phyloP scores from a whole-genome alignment of 2,113 vertebrate species.

The Petrocephalus zakoni region DNA sequence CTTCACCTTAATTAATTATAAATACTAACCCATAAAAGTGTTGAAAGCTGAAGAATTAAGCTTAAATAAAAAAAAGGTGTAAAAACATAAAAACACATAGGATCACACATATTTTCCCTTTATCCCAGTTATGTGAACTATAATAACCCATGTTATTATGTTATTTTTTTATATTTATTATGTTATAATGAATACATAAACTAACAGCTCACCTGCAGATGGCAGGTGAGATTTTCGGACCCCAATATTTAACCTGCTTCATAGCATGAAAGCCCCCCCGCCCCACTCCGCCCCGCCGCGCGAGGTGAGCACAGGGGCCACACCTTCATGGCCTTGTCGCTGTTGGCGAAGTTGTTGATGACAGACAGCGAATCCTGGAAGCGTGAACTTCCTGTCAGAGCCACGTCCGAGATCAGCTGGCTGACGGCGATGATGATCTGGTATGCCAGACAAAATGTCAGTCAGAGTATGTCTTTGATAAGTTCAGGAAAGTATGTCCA shows the following conservation, averaged over 20 bases:
- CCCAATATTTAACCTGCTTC: neutral
- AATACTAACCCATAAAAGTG: neutral
- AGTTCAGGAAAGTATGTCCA: too few species aligned
- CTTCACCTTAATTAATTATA: too few species aligned
- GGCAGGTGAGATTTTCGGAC: neutral
- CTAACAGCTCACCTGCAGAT: neutral
- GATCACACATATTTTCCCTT: neutral
- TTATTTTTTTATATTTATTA: too few species aligned
- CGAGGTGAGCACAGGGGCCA: neutral
- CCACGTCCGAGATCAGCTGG: conserved; percentile 91
- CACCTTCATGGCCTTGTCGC: conserved; percentile 96
- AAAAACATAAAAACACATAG: neutral
- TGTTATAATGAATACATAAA: neutral
- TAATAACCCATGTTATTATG: too few species aligned
- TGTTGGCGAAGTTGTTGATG: conserved; percentile 98
- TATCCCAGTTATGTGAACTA: neutral
- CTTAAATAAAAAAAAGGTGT: neutral
- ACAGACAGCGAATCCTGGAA: conserved; percentile 96
- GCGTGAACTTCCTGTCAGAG: conserved; percentile 82
- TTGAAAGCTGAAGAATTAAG: neutral
- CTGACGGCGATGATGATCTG: conserved; percentile 98
- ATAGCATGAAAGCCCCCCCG: neutral
- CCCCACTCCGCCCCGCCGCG: neutral
- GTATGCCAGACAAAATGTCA: conserved; percentile 19
- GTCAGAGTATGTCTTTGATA: neutral